A percentile compares a stretch with the other conserved stretches of the same genome.
Conservation (phyloP, 2,113 vertebrate species). For the Spea bombifrons region DNA sequence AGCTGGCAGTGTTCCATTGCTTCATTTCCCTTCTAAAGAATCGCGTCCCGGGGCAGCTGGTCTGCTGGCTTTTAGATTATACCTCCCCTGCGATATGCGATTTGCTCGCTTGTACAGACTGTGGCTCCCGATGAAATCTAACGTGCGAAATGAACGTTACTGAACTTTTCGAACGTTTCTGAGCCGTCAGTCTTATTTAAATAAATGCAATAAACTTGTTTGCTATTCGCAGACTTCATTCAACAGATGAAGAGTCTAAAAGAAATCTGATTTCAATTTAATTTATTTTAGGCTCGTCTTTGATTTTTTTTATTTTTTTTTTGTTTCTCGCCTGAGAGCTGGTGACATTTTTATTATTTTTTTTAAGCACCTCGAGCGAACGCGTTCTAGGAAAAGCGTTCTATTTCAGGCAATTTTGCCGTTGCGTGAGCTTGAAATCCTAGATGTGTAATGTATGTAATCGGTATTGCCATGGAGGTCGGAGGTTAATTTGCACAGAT, state of each 20-base stretch:
- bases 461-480: not conserved
- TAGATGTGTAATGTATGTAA: not conserved
- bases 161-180: no score
- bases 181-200: no score
- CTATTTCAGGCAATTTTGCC: not conserved
- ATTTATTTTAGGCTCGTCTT: no score
- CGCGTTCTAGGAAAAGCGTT: not conserved
- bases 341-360: no score
- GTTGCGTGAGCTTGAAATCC: not conserved
- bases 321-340: no score
- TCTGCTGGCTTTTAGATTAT: not conserved
- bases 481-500: not conserved
- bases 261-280: no score
- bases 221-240: no score
- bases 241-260: no score
- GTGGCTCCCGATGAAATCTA: not conserved
- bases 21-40: conserved; percentile 54
- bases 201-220: no score
- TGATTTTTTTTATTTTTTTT: no score
- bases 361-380: no score
- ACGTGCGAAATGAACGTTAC: not conserved
- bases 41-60: conserved; percentile 49
- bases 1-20: conserved; percentile 62
- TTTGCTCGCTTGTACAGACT: not conserved
- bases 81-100: not conserved